Base-by-base conservation (phyloP, 1,140 invertebrate species). In the Hylaeus volcanicus region DNA sequence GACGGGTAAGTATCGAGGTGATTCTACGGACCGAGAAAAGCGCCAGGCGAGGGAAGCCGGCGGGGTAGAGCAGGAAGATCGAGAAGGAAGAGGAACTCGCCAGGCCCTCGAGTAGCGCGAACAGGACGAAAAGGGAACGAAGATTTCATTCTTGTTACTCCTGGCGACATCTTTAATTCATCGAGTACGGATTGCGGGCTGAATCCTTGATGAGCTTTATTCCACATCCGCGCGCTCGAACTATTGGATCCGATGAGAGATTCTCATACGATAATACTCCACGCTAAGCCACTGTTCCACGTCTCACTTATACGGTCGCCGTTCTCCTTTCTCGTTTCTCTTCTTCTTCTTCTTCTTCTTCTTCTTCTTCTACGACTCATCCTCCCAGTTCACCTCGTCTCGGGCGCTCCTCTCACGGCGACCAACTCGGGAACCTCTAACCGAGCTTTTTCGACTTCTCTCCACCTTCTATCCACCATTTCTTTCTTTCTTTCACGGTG, bases 81-180 rank as follows among this genome's bases (percentile, higher is more conserved):
- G n/a, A 68, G 53, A 56, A 37, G 14, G 48, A 74, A 2, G 64
- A 77, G n/a, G 55, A 5, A 26, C 26, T 26, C 9, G 12, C 43
- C 43, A 51, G 11, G 56, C 9, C 6, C 0, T 12, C 41, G 26
- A 69, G 48, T n/a, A 63, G 56, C 56, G 82, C 73, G 69, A 79
- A 83, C 64, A 71, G 63, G 39, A 45, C 39, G 65, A 60, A 70
- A 66, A 74, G 68, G 26, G 69, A 80, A 81, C 71, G 68, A 79
- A 72, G 79, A 81, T 77, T 91, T 89, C 90, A 91, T 92, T 93
- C 91, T 93, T 93, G 91, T 92, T 93, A 92, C 91, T 92, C 85
- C 85, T 82, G 88, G 89, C 83, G 92, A 93, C 90, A 93, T 93
- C 92, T 93, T 93, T 93, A 93, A 93, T 93, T 93, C 92, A 93